Base-by-base conservation (phyloP, 2,797 vertebrate species). In the Lerista edwardsae region DNA sequence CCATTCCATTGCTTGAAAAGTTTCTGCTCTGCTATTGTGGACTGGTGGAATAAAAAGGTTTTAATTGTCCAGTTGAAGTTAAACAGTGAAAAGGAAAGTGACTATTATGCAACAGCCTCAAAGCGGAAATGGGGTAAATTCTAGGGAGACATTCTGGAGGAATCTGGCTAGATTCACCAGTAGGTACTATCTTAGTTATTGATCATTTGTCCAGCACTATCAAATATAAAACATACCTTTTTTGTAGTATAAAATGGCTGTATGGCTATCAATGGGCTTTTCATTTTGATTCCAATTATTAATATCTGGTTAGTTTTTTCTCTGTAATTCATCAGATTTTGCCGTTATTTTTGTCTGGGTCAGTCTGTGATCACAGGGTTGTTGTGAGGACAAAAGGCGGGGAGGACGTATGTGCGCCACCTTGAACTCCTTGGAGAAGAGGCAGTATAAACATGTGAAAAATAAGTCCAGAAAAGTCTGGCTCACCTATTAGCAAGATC, bases 211-310 rank as follows among this genome's bases (percentile, higher is more conserved):
- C 92, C 87, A 83, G 82, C 27, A 64, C 67, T 85, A 90, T 94
- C 93, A 92, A 94, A 93, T 93, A 93, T 80, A 88, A 89, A 86
- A 74, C 69, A 86, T 87, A 79, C 2, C 82, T 89, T 47, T 62
- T 75, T 86, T 3, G 0, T 25, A 82, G 85, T 88, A 86, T 88
- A 87, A 73, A 91, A 91, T 92, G 90, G 72, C 83, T 82, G 88
- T 91, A 86, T 91, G 90, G 76, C 85, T 90, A 83, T 69, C 83
- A 67, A 64, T 90, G 82, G 91, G 77, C 90, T 77, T 89, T 92
- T 90, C 88, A 82, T 90, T 71, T 94, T 91, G 88, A 93, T 93
- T 91, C 90, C 91, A 92, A 90, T 92, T 88, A 82, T 88, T 92
- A 88, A 91, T 92, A 90, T 91, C 19, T 82, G 86, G 80, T 80